Evolutionary conservation across 2,797 vertebrate genomes (phyloP).

Genomic region (Hipposideros larvatus): DNA sequence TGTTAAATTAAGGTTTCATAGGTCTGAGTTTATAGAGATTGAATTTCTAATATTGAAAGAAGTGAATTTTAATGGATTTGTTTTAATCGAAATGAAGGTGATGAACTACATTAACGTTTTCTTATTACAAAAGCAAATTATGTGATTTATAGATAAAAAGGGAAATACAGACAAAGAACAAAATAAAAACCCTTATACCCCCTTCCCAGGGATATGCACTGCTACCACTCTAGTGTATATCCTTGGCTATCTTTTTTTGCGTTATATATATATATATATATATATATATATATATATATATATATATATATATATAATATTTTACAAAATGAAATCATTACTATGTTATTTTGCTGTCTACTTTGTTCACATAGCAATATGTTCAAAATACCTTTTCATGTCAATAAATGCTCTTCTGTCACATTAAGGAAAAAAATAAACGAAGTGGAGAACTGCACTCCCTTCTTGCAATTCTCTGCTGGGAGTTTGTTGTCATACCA

Average conservation of each 20-base stretch:
- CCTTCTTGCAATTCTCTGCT: background rate
- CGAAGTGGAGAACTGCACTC: too few relatives aligned
- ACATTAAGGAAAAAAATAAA: background rate
- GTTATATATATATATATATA: too few relatives aligned
- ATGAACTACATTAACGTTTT: slow-evolving; percentile 5
- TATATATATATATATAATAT: slow-evolving; percentile 41
- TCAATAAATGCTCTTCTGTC: slow-evolving; percentile 68
- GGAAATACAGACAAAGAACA: slow-evolving; percentile 4
- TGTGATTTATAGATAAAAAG: background rate
- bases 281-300: too few relatives aligned
- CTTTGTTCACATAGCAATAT: background rate
- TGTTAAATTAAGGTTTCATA: background rate
- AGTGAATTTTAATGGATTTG: too few relatives aligned
- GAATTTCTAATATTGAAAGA: slow-evolving; percentile 9
- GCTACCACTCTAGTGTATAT: background rate
- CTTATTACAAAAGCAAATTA: slow-evolving; percentile 1
- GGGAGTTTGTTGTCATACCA: background rate
- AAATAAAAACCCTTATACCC: background rate
- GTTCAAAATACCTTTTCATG: background rate
- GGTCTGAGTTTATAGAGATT: background rate
- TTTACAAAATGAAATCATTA: slow-evolving; percentile 62
- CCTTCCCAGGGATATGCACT: background rate
- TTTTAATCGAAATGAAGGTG: slow-evolving; percentile 6
- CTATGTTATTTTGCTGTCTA: background rate
- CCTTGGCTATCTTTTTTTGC: background rate